A percentile compares a stretch with the other conserved stretches of the same genome.
These are phyloP conservation scores for Clarias pachynema DNA, from an alignment of 2,797 vertebrate species.

Conservation along the genomic window DNA sequence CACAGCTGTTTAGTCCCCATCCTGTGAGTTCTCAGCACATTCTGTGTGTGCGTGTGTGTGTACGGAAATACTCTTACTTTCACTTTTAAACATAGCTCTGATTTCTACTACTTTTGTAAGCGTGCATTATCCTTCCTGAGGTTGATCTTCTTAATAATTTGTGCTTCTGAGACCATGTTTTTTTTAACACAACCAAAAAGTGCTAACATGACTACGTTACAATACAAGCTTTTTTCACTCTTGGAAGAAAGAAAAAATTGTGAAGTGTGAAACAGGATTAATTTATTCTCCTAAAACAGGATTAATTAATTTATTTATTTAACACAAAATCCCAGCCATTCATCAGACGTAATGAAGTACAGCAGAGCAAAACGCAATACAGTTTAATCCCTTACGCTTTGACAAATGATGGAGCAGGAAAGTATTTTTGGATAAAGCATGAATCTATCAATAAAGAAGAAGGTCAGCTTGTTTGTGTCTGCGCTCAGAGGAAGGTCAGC, in stretches of 20 bases:
- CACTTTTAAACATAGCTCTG: too few relatives aligned
- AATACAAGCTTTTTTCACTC: neutral
- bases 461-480: constrained; percentile 6
- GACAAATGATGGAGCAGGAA: constrained; percentile 2
- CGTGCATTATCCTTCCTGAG: too few relatives aligned
- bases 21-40: too few relatives aligned
- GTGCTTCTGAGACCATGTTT: too few relatives aligned
- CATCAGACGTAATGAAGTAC: neutral
- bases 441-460: constrained; percentile 4
- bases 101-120: too few relatives aligned
- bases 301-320: neutral
- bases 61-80: too few relatives aligned
- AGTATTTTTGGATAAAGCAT: constrained; percentile 16
- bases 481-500: constrained; percentile 5
- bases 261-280: neutral
- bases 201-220: neutral
- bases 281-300: neutral
- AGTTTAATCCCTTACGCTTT: neutral
- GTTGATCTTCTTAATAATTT: too few relatives aligned
- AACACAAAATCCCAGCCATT: neutral
- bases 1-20: too few relatives aligned
- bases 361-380: neutral
- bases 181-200: too few relatives aligned
- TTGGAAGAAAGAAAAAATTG: neutral
- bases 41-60: too few relatives aligned